These are phyloP conservation scores for Drosophila leontia DNA, from an alignment of 1,140 invertebrate genomes.

Conservation along the genomic window DNA sequence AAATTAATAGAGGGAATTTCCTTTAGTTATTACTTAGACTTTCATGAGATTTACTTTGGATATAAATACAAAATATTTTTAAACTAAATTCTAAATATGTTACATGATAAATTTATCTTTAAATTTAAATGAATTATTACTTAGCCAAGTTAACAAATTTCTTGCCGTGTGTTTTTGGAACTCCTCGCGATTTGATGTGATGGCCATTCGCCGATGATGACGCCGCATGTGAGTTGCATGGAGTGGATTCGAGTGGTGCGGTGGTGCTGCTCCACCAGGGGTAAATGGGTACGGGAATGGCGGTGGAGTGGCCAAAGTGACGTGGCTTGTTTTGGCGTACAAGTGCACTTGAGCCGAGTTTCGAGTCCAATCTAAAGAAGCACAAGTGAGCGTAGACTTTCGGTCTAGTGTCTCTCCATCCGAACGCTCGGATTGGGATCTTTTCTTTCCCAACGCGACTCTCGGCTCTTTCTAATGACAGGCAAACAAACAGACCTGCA, in stretches of 20 bases:
- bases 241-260: conserved; percentile 52
- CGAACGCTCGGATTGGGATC: conserved; percentile 58
- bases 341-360: conserved; percentile 81
- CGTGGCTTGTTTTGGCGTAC: conserved; percentile 82
- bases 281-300: not conserved
- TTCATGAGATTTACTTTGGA: not conserved
- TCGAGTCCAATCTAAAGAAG: conserved; percentile 82
- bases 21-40: not conserved
- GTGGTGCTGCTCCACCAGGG: conserved; percentile 32
- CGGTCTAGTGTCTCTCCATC: conserved; percentile 74
- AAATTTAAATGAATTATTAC: not conserved
- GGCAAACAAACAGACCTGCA: conserved; percentile 77
- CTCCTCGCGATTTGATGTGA: conserved; percentile 65
- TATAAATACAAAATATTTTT: not conserved
- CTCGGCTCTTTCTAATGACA: conserved; percentile 72
- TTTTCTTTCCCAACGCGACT: conserved; percentile 46
- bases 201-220: conserved; percentile 69
- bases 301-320: conserved; percentile 72
- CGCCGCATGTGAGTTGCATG: conserved; percentile 58
- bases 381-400: conserved; percentile 81
- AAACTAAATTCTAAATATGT: not conserved
- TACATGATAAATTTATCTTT: not conserved
- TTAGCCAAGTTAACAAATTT: not conserved
- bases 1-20: not conserved
- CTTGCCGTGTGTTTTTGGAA: conserved; percentile 22